These are phyloP conservation scores for Drosophila fuyamai DNA, from an alignment of 1,140 invertebrate species.

Conservation along the genomic window DNA sequence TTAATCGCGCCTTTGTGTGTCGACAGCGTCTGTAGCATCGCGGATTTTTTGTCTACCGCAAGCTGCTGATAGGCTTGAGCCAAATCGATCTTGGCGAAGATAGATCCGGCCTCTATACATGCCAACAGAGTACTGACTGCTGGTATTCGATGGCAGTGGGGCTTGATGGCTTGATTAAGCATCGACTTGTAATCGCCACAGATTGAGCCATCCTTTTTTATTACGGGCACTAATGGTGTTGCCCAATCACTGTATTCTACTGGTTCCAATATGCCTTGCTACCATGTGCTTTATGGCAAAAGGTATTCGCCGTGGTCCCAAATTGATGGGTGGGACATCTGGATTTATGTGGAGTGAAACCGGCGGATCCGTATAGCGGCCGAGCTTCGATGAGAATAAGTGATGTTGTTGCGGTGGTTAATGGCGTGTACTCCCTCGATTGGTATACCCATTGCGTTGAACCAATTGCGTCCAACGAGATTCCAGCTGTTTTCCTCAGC, in stretches of 20 bases:
- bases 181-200: neutral
- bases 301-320: neutral
- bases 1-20: slow-evolving; percentile 10
- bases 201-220: too few relatives aligned
- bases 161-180: slow-evolving; percentile 1
- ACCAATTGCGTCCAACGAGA: neutral
- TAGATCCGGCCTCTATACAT: slow-evolving; percentile 2
- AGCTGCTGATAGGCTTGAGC: slow-evolving; percentile 3
- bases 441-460: neutral
- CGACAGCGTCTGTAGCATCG: neutral
- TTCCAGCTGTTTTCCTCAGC: neutral
- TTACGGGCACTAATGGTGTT: too few relatives aligned
- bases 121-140: slow-evolving; percentile 1
- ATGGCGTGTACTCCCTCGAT: neutral
- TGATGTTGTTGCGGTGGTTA: neutral
- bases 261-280: too few relatives aligned
- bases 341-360: neutral
- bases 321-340: neutral
- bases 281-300: neutral
- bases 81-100: slow-evolving; percentile 8
- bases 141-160: slow-evolving; percentile 2
- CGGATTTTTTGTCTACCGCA: neutral
- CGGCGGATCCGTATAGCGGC: neutral
- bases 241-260: too few relatives aligned
- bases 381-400: neutral